A percentile compares a stretch with the other conserved stretches of the same genome.
Evolutionary conservation across 2,888 invertebrate genomes (phyloP).

Genomic region (Tetranychus piercei): DNA sequence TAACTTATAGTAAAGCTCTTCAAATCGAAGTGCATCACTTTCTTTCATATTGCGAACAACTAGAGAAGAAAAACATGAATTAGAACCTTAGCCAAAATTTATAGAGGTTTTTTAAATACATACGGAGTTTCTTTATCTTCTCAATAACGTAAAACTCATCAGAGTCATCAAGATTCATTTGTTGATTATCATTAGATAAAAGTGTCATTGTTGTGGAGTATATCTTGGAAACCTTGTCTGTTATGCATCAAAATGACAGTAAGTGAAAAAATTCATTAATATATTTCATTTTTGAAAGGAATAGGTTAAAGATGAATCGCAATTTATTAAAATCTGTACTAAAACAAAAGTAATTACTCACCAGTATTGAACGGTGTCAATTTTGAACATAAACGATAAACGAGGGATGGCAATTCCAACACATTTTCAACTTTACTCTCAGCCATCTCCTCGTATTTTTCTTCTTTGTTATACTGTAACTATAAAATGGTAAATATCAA

Average conservation of each 20-base stretch:
- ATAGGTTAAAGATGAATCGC: not conserved
- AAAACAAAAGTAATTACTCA: not conserved
- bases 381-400: constrained; percentile 19
- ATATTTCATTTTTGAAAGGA: not conserved
- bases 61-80: constrained; percentile 22
- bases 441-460: not conserved
- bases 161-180: constrained; percentile 25
- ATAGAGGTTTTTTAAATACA: constrained; percentile 22
- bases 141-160: constrained; percentile 33
- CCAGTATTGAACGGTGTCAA: not conserved
- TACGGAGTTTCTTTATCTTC: constrained; percentile 33
- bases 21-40: constrained; percentile 33
- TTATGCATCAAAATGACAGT: not conserved
- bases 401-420: constrained; percentile 17
- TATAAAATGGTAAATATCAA: not conserved
- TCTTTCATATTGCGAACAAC: constrained; percentile 31
- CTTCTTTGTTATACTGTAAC: no score
- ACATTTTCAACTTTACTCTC: constrained; percentile 8
- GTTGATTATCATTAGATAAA: constrained; percentile 5
- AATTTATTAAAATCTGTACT: not conserved
- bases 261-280: not conserved
- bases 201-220: constrained; percentile 8
- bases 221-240: constrained; percentile 13
- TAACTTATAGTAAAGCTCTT: constrained; percentile 34
- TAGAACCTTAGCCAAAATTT: not conserved